Evolutionary conservation across 2,888 invertebrate genomes (phyloP).

Genomic region (Dasypolia templi): DNA sequence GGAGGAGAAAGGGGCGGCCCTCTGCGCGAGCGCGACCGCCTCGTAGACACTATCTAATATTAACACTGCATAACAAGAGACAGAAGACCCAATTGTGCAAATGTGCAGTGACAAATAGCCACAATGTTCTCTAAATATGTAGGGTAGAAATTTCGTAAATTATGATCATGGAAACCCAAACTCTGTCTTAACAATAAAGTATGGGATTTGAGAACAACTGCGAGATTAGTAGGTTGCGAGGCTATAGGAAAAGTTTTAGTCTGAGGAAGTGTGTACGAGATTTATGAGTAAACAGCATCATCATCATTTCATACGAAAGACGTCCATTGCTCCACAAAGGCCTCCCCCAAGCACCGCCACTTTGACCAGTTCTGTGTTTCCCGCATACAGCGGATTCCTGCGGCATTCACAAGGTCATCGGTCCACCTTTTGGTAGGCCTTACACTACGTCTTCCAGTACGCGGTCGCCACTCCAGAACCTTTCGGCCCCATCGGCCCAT

Average conservation of each 20-base stretch:
- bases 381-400: no score
- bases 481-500: no score
- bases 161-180: not conserved
- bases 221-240: not conserved
- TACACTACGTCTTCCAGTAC: no score
- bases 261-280: not conserved
- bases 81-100: constrained; percentile 17
- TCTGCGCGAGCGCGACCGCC: constrained; percentile 73
- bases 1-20: constrained; percentile 85
- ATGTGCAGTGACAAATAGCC: not conserved
- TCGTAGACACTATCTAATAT: constrained; percentile 46
- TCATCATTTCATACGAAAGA: no score
- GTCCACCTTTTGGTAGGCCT: no score
- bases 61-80: not conserved
- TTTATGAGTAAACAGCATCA: not conserved
- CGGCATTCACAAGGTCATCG: no score
- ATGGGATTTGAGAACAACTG: no score
- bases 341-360: no score
- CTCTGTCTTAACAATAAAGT: not conserved
- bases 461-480: no score
- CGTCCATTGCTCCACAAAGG: no score
- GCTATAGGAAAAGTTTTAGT: not conserved
- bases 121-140: not conserved
- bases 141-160: not conserved
- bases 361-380: no score